A percentile compares a stretch with the other conserved stretches of the same genome.
Evolutionary conservation across 2,888 invertebrate genomes (phyloP).

Genomic region (Cenopis cana): DNA sequence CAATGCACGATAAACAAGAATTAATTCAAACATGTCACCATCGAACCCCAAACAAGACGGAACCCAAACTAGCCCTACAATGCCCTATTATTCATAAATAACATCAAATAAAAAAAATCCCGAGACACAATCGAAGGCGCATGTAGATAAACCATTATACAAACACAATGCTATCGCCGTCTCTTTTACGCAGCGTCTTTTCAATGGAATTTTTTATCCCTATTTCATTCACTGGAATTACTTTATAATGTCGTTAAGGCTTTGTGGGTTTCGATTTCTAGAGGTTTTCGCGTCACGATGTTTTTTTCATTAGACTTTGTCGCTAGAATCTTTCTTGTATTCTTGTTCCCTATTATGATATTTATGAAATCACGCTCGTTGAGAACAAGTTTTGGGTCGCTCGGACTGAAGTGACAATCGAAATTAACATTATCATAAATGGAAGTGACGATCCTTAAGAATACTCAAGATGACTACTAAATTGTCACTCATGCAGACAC

Average conservation of each 20-base stretch:
- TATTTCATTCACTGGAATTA: slow-evolving; percentile 65
- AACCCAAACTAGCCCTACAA: slow-evolving; percentile 42
- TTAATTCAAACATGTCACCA: slow-evolving; percentile 27
- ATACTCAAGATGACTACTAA: slow-evolving; percentile 15
- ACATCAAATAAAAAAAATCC: slow-evolving; percentile 70
- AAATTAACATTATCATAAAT: slow-evolving; percentile 26
- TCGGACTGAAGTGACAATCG: not conserved
- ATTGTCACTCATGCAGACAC: not conserved
- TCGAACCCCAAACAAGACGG: slow-evolving; percentile 25
- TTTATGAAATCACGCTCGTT: slow-evolving; percentile 23
- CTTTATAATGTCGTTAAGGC: slow-evolving; percentile 63
- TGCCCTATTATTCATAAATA: slow-evolving; percentile 75
- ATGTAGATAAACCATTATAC: slow-evolving; percentile 80
- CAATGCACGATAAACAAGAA: slow-evolving; percentile 20
- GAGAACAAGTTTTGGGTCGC: slow-evolving; percentile 23
- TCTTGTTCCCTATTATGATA: slow-evolving; percentile 21
- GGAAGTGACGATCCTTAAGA: slow-evolving; percentile 15
- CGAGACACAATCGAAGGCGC: slow-evolving; percentile 76
- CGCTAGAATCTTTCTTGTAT: slow-evolving; percentile 1
- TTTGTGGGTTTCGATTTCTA: slow-evolving; percentile 51
- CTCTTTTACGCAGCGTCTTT: slow-evolving; percentile 56
- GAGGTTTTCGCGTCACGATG: slow-evolving; percentile 40
- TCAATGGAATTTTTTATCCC: slow-evolving; percentile 59
- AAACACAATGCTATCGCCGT: slow-evolving; percentile 73
- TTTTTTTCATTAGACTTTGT: slow-evolving; percentile 22